Conservation (phyloP, 92 coral and sea anemone genomes). For the Chrysogorgia sp. region DNA sequence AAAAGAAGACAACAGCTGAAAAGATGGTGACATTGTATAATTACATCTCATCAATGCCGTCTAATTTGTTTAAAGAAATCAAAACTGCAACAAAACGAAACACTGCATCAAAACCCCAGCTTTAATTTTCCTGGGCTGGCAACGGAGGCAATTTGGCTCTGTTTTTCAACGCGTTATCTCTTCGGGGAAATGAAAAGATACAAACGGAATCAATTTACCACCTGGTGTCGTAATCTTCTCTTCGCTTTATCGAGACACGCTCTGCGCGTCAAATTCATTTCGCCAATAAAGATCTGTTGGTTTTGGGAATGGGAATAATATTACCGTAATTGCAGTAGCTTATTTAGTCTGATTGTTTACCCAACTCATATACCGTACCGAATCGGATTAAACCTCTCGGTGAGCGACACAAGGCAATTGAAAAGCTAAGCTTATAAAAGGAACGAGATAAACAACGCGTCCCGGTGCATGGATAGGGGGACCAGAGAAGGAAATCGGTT, state of each 20-base stretch:
- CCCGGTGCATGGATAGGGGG: too few species aligned
- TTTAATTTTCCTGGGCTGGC: neutral
- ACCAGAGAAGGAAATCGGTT: too few species aligned
- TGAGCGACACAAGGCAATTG: too few species aligned
- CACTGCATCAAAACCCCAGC: neutral
- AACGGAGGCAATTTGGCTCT: neutral
- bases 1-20: conserved; percentile 42
- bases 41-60: conserved; percentile 26
- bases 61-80: conserved; percentile 42
- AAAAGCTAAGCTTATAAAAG: too few species aligned
- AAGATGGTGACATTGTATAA: conserved; percentile 27
- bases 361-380: conserved; percentile 1
- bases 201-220: neutral
- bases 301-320: conserved; percentile 10
- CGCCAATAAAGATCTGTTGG: conserved; percentile 28
- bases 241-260: neutral
- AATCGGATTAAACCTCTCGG: conserved; percentile 14
- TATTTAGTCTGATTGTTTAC: conserved; percentile 21
- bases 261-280: neutral
- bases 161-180: too few species aligned
- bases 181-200: neutral
- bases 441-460: too few species aligned
- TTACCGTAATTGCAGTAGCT: conserved; percentile 21
- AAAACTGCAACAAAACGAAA: conserved; percentile 1
- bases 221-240: conserved; percentile 20